Percentiles rank a stretch among this genome's conserved stretches.
Conservation (phyloP, 2,888 invertebrate genomes). For the Coleophora flavipennella region DNA sequence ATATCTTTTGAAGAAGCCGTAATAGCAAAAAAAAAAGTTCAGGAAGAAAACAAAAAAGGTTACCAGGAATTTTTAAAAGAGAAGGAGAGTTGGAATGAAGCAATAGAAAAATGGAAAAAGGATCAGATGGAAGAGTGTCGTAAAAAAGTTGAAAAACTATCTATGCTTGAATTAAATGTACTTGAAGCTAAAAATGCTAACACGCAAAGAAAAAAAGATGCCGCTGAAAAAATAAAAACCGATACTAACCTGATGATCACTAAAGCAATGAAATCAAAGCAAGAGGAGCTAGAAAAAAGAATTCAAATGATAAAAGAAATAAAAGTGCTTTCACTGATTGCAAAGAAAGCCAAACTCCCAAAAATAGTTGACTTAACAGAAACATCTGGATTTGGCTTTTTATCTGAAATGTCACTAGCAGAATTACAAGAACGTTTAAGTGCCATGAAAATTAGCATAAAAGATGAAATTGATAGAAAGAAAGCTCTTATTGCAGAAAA, state of each 20-base stretch:
- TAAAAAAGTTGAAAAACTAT: slow-evolving; percentile 52
- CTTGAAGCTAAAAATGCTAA: slow-evolving; percentile 39
- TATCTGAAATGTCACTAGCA: slow-evolving; percentile 77
- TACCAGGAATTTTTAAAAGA: slow-evolving; percentile 64
- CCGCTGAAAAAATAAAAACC: slow-evolving; percentile 39
- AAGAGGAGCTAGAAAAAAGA: slow-evolving; percentile 61
- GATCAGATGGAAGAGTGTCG: slow-evolving; percentile 61
- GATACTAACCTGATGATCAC: slow-evolving; percentile 38
- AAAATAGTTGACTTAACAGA: slow-evolving; percentile 74
- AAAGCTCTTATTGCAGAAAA: slow-evolving; percentile 50
- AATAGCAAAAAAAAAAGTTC: slow-evolving; percentile 64
- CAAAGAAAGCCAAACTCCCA: slow-evolving; percentile 60
- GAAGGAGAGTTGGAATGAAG: slow-evolving; percentile 53
- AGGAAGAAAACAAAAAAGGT: slow-evolving; percentile 62
- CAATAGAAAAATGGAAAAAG: slow-evolving; percentile 66
- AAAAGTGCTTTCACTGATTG: slow-evolving; percentile 57
- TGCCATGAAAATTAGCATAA: slow-evolving; percentile 59
- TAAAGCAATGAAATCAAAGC: slow-evolving; percentile 53
- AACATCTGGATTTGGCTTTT: slow-evolving; percentile 68
- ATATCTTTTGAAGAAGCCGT: slow-evolving; percentile 74
- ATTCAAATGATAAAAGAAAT: slow-evolving; percentile 67
- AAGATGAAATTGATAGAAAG: slow-evolving; percentile 67
- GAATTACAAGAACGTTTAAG: slow-evolving; percentile 72
- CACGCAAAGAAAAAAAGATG: slow-evolving; percentile 38
- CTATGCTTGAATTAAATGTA: slow-evolving; percentile 39